A percentile compares a stretch with the other conserved stretches of the same genome.
Conservation (phyloP, 2,888 invertebrate species). For the Marronus borbonicus region DNA sequence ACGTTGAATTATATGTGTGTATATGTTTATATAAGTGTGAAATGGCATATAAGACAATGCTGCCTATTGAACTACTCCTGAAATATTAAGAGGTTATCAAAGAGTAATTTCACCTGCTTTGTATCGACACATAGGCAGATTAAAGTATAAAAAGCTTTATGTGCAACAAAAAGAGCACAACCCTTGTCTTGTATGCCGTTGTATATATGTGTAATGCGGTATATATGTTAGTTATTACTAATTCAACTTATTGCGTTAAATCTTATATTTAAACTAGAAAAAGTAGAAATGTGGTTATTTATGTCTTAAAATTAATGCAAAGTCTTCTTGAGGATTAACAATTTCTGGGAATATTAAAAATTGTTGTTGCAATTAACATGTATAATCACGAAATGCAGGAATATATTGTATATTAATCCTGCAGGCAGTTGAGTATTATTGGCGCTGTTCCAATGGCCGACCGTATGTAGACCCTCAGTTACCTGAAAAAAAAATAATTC, state of each 20-base stretch:
- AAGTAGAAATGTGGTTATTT: background rate
- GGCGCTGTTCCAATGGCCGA: background rate
- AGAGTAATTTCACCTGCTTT: background rate
- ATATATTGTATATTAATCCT: background rate
- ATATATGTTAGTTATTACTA: background rate
- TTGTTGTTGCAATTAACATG: background rate
- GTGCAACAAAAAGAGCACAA: background rate
- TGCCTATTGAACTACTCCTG: background rate
- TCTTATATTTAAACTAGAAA: background rate
- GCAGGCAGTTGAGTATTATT: constrained; percentile 16
- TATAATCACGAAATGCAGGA: constrained; percentile 8
- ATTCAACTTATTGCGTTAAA: background rate
- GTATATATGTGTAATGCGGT: background rate
- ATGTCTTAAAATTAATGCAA: no score
- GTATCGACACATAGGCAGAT: background rate
- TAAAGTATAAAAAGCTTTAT: background rate
- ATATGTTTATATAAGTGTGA: constrained; percentile 11
- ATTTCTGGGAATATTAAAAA: background rate
- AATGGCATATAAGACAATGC: constrained; percentile 8
- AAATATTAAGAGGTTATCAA: constrained; percentile 1
- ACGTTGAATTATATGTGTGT: constrained; percentile 18
- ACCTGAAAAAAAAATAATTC: background rate
- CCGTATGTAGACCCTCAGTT: background rate
- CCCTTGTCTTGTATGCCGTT: background rate
- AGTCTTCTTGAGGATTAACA: background rate